Conservation (phyloP, 1,140 invertebrate species). For the Drosophila dunni region DNA sequence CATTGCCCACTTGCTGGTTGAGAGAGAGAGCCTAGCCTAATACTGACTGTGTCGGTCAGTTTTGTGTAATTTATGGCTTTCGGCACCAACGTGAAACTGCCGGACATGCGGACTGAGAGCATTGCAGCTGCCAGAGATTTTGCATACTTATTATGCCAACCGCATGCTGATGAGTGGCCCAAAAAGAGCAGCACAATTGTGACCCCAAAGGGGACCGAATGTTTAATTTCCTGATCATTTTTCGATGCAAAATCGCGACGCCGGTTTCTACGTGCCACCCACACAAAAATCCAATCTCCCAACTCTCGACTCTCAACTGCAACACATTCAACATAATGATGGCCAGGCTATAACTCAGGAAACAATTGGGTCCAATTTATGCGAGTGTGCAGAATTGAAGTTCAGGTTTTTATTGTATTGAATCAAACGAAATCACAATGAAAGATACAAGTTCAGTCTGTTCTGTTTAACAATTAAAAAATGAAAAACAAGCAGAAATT, state of each 20-base stretch:
- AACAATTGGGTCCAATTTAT: constrained; percentile 74
- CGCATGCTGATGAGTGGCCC: constrained; percentile 62
- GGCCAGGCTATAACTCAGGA: constrained; percentile 55
- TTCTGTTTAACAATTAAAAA: constrained; percentile 61
- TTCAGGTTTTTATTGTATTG: constrained; percentile 24
- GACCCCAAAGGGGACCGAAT: constrained; percentile 1
- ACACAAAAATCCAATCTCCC: not conserved
- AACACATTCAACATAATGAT: constrained; percentile 18
- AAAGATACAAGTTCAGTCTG: constrained; percentile 41
- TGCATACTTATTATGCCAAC: constrained; percentile 65
- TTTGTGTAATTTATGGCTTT: constrained; percentile 77
- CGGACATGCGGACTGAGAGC: not conserved
- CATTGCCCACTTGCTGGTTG: not conserved
- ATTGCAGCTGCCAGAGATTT: constrained; percentile 56
- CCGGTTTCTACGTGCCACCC: constrained; percentile 5
- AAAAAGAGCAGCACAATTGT: constrained; percentile 13
- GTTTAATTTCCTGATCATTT: constrained; percentile 73
- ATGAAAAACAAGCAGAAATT: constrained; percentile 42
- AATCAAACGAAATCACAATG: constrained; percentile 32
- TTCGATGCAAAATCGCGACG: constrained; percentile 60
- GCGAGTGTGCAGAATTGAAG: constrained; percentile 16
- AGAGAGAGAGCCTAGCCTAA: not conserved
- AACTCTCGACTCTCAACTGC: not conserved
- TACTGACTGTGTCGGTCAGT: constrained; percentile 43
- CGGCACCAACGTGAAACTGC: constrained; percentile 37